phyloP scores from a whole-genome alignment of 2,888 invertebrate genomes.

The Liposcelis brunnea region DNA sequence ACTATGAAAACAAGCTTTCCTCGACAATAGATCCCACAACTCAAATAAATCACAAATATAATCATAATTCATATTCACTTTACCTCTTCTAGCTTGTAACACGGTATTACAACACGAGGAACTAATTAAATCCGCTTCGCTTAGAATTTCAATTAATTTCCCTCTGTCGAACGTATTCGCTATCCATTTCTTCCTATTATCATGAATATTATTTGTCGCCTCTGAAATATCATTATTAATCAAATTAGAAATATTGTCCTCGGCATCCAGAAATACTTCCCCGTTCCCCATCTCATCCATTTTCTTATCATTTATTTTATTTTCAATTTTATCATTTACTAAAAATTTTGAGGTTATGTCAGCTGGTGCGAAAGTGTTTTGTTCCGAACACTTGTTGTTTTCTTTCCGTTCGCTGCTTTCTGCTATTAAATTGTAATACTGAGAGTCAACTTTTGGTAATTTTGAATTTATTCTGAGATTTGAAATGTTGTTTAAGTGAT shows the following conservation, averaged over 20 bases:
- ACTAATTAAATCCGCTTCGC: not conserved
- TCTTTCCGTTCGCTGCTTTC: not conserved
- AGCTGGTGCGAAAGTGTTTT: not conserved
- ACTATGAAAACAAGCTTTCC: too few relatives aligned
- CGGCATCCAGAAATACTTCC: not conserved
- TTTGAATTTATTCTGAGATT: not conserved
- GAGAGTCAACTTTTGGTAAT: not conserved
- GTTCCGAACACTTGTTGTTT: not conserved
- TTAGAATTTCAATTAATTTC: slow-evolving; percentile 1
- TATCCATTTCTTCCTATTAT: not conserved
- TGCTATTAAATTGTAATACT: slow-evolving; percentile 1
- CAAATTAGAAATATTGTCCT: too few relatives aligned
- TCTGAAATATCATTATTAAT: not conserved
- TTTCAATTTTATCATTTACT: too few relatives aligned
- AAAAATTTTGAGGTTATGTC: not conserved
- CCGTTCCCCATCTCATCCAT: not conserved
- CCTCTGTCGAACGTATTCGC: not conserved
- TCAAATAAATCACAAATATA: too few relatives aligned
- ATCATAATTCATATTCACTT: too few relatives aligned
- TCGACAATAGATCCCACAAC: too few relatives aligned
- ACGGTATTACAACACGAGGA: too few relatives aligned
- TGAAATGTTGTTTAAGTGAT: not conserved
- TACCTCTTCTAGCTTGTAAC: too few relatives aligned
- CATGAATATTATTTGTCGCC: not conserved
- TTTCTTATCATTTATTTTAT: too few relatives aligned